Base-by-base conservation (phyloP, 2,888 invertebrate species). In the Antheraea yamamai region DNA sequence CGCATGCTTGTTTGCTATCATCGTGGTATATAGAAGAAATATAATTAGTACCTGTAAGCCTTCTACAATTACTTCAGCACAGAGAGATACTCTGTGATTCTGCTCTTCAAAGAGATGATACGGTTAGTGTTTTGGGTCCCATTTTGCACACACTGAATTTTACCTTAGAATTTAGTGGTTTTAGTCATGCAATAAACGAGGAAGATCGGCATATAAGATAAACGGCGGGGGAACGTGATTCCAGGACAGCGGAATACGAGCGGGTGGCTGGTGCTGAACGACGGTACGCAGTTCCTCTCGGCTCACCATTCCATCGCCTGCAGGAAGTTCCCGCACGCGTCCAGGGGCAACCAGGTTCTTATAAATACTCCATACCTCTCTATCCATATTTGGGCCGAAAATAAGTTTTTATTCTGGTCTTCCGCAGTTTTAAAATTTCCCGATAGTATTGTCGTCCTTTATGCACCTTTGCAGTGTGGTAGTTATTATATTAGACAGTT, bases 291-390 rank as follows among this genome's bases (percentile, higher is more conserved):
- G 88, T 96, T 81, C 82, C 94, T 88, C 71, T 96, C 89, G 73
- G 96, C 85, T 51, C 90, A 86, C 23, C 94, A 94, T 78, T 93
- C 93, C 2, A 92, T 94, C 79, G 86, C 90, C 7, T 94, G 94
- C 80, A 84, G 83, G 77, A 89, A 88, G 80, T 96, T 94, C 87
- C 88, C 92, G 0, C 80, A 82, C 55, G 91, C 89, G 0, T 93
- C 95, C 0, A 88, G 95, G 74, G 95, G 95, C 0, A 88, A 94
- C 66, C 95, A 95, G 91, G 93, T 87, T 18, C 64, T 4, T 26
- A 3, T 64, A 10, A 30, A 12, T 14, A 61, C 23, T n/a, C 23
- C 23, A 61, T 61, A 61, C 14, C 61, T n/a, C 0, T 23, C 23
- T 10, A 61, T 61, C 2, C n/a, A 39, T 6, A 61, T 61, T 61